Base-by-base conservation (phyloP, 1,140 invertebrate species). In the Augochlora pura region DNA sequence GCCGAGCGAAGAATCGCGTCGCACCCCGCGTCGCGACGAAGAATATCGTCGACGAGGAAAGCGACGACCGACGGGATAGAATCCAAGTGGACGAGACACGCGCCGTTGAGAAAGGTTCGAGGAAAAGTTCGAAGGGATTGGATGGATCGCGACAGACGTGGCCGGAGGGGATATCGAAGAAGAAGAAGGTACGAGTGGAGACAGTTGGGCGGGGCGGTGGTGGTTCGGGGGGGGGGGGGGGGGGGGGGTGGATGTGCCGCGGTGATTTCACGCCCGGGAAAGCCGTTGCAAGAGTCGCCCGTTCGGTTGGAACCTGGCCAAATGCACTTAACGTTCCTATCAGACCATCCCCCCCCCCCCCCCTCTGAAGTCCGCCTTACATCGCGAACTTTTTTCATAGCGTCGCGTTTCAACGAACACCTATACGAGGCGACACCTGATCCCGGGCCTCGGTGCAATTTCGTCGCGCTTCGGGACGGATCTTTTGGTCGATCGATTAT, bases 261-360 rank as follows among this genome's bases (percentile, higher is more conserved):
- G 86, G 87, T 87, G 89, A 91, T 91, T 91, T 88, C 83, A 83
- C 87, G 86, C 80, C 67, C 77, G 82, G 82, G 84, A 87, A 88
- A 90, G 78, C 74, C 81, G 69, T n/a, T 60, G 64, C 74, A 60
- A 63, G 32, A 32, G 77, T 89, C 82, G 88, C 88, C 88, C 84
- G 86, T 87, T 87, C 75, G 85, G 76, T 77, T 91, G 91, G 90
- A 91, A 88, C 68, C 86, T 85, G 72, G 90, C 91, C 91, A 92
- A 92, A 91, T 89, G 88, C 91, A 92, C 90, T 92, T 90, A 92
- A 68, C 86, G 85, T 90, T 91, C 90, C 90, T 89, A 91, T 90
- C 90, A 87, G 82, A 73, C 77, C 54, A 74, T 46, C 46, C 46
- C 49, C 16, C 6, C 4, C 49, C 16, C 49, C 49, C 6, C 5